These are phyloP conservation scores for Acrossocheilus fasciatus DNA, from an alignment of 2,797 vertebrate species.

Conservation along the genomic window DNA sequence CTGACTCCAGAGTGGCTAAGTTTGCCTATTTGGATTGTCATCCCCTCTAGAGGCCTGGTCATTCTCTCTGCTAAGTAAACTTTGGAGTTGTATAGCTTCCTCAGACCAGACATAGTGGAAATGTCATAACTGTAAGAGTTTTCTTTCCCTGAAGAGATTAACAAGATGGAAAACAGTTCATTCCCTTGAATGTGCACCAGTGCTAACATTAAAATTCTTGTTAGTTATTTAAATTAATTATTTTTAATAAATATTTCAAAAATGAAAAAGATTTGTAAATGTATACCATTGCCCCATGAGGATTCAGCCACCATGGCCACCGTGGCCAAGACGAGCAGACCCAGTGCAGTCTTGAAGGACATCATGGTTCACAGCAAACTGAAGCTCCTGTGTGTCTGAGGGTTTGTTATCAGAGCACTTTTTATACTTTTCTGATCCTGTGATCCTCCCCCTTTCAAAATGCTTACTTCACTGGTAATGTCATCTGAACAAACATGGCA, in stretches of 20 bases:
- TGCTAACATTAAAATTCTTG: not conserved
- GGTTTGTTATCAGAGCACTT: not conserved
- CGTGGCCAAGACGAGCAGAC: conserved; percentile 51
- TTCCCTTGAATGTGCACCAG: not conserved
- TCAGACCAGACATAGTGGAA: conserved; percentile 58
- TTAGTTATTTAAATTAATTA: not conserved
- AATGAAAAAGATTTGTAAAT: not conserved
- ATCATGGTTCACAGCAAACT: conserved; percentile 49
- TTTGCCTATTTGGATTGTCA: conserved; percentile 9
- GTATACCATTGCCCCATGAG: conserved; percentile 60
- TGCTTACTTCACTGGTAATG: conserved; percentile 3
- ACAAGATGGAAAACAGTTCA: not conserved
- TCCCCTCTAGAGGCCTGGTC: conserved; percentile 54
- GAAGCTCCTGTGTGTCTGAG: not conserved
- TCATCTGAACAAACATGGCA: conserved; percentile 7
- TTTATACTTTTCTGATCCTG: conserved; percentile 33
- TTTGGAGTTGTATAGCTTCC: conserved; percentile 64
- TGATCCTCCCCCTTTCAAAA: conserved; percentile 12
- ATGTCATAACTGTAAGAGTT: conserved; percentile 58
- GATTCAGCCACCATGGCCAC: conserved; percentile 48
- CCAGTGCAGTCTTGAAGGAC: conserved; percentile 38
- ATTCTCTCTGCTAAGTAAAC: conserved; percentile 65
- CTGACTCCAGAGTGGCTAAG: conserved; percentile 70
- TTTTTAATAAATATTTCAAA: not conserved
- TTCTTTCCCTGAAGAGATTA: conserved; percentile 26